A percentile compares a stretch with the other conserved stretches of the same genome.
Evolutionary conservation across 2,113 vertebrate species (phyloP).

Genomic region (Apeltes quadracus): DNA sequence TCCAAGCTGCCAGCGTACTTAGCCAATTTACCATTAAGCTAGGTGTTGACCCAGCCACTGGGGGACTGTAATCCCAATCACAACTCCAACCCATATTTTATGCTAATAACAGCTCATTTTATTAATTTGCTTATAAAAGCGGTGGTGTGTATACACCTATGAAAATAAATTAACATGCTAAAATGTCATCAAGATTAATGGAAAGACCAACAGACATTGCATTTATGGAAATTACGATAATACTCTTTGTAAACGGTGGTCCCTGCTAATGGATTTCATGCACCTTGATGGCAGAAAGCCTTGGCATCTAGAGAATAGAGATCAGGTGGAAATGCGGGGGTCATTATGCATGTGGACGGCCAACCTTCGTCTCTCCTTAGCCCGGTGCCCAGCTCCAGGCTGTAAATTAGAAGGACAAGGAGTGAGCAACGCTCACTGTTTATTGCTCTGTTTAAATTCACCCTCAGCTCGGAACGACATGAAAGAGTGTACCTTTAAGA

Average conservation of each 20-base stretch:
- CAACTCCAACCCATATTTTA: constrained; percentile 53
- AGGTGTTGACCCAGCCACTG: constrained; percentile 44
- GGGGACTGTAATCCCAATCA: constrained; percentile 52
- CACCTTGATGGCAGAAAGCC: constrained; percentile 73
- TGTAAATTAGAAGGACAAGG: constrained; percentile 78
- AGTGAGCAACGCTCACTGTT: constrained; percentile 63
- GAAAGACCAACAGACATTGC: constrained; percentile 71
- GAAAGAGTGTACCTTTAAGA: constrained; percentile 59
- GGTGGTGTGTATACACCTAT: constrained; percentile 52
- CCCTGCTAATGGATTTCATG: constrained; percentile 77
- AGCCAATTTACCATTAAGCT: constrained; percentile 52
- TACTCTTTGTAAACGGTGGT: constrained; percentile 76
- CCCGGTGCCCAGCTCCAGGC: constrained; percentile 52
- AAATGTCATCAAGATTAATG: constrained; percentile 83
- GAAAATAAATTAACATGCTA: constrained; percentile 76
- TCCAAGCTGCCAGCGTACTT: constrained; percentile 40
- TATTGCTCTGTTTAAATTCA: constrained; percentile 77
- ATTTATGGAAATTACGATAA: constrained; percentile 82
- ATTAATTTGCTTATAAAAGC: constrained; percentile 72
- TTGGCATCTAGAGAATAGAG: constrained; percentile 66
- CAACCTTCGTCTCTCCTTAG: constrained; percentile 74
- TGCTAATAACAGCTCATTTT: constrained; percentile 73
- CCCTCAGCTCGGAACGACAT: constrained; percentile 57
- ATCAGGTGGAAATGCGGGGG: constrained; percentile 70
- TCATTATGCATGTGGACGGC: constrained; percentile 71